Evolutionary conservation across 2,113 vertebrate species (phyloP).

Genomic region (Leptobrachium leishanense): DNA sequence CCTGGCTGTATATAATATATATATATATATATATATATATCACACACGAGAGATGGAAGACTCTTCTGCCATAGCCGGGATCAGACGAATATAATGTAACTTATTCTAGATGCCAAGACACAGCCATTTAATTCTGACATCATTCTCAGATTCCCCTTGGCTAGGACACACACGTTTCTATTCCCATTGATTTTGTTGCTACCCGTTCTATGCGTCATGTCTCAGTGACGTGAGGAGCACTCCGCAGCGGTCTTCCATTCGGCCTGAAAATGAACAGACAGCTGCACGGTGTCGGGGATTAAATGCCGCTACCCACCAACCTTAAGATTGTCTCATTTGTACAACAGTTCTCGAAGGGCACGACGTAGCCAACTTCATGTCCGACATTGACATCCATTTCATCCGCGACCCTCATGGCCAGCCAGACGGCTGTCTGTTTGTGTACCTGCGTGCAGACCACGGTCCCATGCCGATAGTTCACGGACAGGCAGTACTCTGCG

Average conservation of each 20-base stretch:
- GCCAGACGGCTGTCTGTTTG: constrained; percentile 79
- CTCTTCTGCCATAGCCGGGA: no score
- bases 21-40: no score
- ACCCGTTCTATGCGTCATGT: neutral
- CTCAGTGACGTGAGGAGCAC: neutral
- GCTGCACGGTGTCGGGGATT: constrained; percentile 6
- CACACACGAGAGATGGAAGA: no score
- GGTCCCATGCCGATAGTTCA: constrained; percentile 77
- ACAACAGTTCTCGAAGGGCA: constrained; percentile 89
- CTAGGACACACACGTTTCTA: neutral
- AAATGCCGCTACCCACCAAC: constrained; percentile 56
- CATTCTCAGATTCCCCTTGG: neutral
- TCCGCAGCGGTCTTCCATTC: neutral
- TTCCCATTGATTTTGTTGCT: neutral
- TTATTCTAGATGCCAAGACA: no score
- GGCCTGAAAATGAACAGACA: neutral
- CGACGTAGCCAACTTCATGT: constrained; percentile 89
- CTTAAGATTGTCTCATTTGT: constrained; percentile 87
- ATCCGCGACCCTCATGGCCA: constrained; percentile 87
- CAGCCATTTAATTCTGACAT: neutral
- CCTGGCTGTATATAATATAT: no score
- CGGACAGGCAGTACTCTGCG: constrained; percentile 83
- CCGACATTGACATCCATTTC: constrained; percentile 97
- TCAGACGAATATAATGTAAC: no score
- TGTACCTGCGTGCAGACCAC: constrained; percentile 88